phyloP scores from a whole-genome alignment of 2,113 vertebrate genomes.

The Pedionomus torquatus region DNA sequence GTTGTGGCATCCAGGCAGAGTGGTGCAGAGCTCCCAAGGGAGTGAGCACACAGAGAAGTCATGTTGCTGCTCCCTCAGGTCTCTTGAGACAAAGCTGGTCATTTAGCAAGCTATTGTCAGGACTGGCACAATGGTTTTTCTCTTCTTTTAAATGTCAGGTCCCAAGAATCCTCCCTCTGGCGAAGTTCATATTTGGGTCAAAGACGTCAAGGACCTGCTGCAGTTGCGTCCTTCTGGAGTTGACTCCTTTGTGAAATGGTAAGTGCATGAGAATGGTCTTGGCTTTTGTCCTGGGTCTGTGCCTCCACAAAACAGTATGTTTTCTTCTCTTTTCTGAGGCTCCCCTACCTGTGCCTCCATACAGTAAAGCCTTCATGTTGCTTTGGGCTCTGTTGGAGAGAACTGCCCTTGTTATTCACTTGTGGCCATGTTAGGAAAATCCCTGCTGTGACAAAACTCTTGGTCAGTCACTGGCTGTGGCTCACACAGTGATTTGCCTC shows the following conservation, averaged over 20 bases:
- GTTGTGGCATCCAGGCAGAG: background rate
- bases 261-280: background rate
- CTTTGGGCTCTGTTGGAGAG: background rate
- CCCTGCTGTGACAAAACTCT: background rate
- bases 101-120: background rate
- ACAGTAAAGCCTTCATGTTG: background rate
- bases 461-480: background rate
- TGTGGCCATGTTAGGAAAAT: background rate
- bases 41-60: background rate
- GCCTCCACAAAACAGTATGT: background rate
- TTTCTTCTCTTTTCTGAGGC: background rate
- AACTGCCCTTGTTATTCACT: background rate
- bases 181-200: conserved; percentile 77
- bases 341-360: background rate
- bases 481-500: background rate
- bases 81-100: background rate
- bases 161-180: conserved; percentile 68
- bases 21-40: background rate
- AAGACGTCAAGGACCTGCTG: conserved; percentile 71
- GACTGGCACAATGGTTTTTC: background rate
- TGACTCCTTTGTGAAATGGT: conserved; percentile 78
- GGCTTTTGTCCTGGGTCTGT: background rate
- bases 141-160: conserved; percentile 37
- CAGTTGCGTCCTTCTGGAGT: conserved; percentile 74
- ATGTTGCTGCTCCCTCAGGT: background rate